Conservation (phyloP, 2,113 vertebrate genomes). For the Oreocharis arfaki region DNA sequence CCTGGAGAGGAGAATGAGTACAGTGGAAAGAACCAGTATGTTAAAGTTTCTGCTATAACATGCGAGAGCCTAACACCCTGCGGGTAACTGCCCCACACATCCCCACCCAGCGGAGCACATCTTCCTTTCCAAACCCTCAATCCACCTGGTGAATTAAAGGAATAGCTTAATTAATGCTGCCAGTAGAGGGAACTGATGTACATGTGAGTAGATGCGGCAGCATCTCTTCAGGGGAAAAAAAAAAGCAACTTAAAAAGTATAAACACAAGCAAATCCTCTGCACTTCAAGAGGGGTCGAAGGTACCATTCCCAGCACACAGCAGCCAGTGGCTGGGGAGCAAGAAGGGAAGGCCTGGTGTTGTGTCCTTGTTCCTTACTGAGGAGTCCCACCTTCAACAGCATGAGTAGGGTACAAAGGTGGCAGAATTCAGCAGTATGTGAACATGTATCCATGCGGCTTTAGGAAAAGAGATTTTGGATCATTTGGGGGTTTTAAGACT, state of each 20-base stretch:
- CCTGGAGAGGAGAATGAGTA: neutral
- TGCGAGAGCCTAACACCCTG: neutral
- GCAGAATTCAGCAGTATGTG: accelerated
- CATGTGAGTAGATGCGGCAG: conserved; percentile 1
- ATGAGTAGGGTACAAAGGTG: neutral
- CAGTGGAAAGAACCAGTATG: accelerated
- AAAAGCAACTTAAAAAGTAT: neutral
- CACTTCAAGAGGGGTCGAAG: neutral
- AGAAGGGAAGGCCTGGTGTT: neutral
- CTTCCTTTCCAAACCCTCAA: neutral
- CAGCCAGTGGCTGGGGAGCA: neutral
- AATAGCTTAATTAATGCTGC: conserved; percentile 50
- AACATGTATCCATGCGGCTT: neutral
- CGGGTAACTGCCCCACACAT: accelerated
- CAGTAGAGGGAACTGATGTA: conserved; percentile 62
- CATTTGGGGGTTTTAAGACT: neutral
- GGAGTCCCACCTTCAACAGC: neutral
- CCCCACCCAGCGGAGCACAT: neutral
- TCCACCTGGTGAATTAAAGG: conserved; percentile 37
- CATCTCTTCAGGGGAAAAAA: neutral
- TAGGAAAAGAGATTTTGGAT: neutral
- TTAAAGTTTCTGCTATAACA: neutral
- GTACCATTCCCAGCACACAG: neutral
- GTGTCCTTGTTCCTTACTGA: neutral
- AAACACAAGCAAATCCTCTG: neutral